Conservation (phyloP, 2,113 vertebrate genomes). For the Mastomys coucha region DNA sequence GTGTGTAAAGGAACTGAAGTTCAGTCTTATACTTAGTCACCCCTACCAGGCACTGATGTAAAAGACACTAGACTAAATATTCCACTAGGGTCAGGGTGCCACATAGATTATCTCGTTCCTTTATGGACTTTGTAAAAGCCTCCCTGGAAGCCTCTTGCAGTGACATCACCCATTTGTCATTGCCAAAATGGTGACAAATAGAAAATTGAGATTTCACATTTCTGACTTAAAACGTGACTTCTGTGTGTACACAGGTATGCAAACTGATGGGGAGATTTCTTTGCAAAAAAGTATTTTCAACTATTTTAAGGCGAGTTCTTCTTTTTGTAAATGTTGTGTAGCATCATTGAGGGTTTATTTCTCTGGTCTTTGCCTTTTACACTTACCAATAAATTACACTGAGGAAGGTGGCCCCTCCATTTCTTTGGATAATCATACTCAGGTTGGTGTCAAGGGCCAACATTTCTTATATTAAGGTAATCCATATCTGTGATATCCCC, state of each 20-base stretch:
- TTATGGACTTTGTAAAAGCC: conserved; percentile 33
- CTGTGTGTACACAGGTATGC: background rate
- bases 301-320: conserved; percentile 75
- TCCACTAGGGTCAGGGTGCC: background rate
- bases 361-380: conserved; percentile 73
- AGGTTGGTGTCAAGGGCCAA: conserved; percentile 68
- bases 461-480: conserved; percentile 81
- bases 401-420: conserved; percentile 77
- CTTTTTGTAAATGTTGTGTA: conserved; percentile 73
- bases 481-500: conserved; percentile 73
- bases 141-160: background rate
- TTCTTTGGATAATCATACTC: conserved; percentile 74
- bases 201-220: background rate
- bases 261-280: background rate
- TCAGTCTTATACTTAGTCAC: background rate
- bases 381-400: conserved; percentile 79
- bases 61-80: background rate
- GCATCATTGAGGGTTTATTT: conserved; percentile 76
- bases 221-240: background rate
- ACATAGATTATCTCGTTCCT: background rate
- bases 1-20: background rate
- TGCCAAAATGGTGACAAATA: background rate
- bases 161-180: background rate
- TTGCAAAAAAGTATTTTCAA: conserved; percentile 50
- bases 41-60: background rate